Percentiles rank a stretch among this genome's conserved stretches.
Evolutionary conservation across 2,797 vertebrate species (phyloP).

Genomic region (Mionectes olivaceus): DNA sequence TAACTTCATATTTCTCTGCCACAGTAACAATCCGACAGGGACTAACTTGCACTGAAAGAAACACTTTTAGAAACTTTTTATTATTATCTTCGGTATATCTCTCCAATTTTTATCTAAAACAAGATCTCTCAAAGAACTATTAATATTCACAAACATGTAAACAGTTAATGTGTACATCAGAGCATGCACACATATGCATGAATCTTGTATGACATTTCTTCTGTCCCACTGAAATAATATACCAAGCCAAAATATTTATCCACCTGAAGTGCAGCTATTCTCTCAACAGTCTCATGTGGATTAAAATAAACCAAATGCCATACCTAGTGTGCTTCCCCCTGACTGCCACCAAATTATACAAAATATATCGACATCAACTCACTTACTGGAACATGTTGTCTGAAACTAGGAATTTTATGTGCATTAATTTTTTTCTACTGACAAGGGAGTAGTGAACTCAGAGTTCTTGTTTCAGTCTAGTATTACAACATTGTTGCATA

Average conservation of each 20-base stretch:
- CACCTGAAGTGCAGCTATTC: neutral
- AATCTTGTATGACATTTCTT: neutral
- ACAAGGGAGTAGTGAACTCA: neutral
- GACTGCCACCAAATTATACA: conserved; percentile 30
- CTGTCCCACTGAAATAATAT: neutral
- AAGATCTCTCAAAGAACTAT: neutral
- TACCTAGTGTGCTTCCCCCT: neutral
- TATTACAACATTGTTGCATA: conserved; percentile 25
- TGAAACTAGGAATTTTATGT: conserved; percentile 23
- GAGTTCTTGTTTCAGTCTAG: conserved; percentile 1
- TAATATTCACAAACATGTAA: neutral
- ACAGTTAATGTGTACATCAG: neutral
- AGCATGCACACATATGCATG: accelerated
- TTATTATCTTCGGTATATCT: neutral
- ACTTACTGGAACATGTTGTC: conserved; percentile 14
- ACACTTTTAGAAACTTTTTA: neutral
- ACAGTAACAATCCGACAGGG: neutral
- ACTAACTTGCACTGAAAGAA: neutral
- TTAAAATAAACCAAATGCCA: conserved; percentile 6
- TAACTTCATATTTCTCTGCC: neutral
- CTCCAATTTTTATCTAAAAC: neutral
- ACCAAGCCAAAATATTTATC: neutral
- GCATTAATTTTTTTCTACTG: conserved; percentile 21
- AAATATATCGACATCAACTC: conserved; percentile 20
- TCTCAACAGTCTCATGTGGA: neutral